Percentiles rank a stretch among this genome's conserved stretches.
Conservation (phyloP, 1,140 invertebrate species). For the Bombus consobrinus region DNA sequence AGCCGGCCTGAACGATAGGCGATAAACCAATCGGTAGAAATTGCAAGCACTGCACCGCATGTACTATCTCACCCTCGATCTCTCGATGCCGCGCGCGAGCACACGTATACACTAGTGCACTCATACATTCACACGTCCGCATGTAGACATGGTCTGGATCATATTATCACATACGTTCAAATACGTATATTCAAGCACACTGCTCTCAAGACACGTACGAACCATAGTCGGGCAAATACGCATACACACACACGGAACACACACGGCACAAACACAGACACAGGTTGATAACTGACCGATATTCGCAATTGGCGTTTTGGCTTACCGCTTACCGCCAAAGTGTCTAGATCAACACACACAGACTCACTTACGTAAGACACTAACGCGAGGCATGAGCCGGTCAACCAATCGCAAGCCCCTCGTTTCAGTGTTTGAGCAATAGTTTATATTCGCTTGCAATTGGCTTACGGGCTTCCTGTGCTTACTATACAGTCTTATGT, state of each 20-base stretch:
- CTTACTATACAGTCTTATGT: conserved; percentile 58
- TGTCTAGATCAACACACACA: conserved; percentile 62
- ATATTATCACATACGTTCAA: conserved; percentile 13
- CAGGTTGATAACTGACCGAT: conserved; percentile 49
- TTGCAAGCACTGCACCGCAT: conserved; percentile 39
- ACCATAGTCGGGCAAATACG: background rate
- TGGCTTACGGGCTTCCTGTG: conserved; percentile 49
- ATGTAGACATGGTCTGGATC: background rate
- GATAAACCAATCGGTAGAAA: conserved; percentile 56
- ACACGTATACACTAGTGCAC: background rate
- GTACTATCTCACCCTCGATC: conserved; percentile 35
- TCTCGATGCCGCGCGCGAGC: background rate
- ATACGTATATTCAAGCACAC: conserved; percentile 14
- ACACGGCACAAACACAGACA: conserved; percentile 19
- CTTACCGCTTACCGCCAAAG: conserved; percentile 56
- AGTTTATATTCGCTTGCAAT: conserved; percentile 59
- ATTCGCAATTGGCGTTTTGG: conserved; percentile 61
- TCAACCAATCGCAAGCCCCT: conserved; percentile 64
- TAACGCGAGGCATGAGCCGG: conserved; percentile 64
- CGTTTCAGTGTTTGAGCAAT: conserved; percentile 66
- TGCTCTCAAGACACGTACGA: conserved; percentile 30
- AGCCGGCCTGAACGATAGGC: conserved; percentile 40
- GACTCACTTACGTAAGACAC: conserved; percentile 69
- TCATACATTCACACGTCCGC: background rate
- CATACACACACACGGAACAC: background rate